phyloP scores from a whole-genome alignment of 2,797 vertebrate species.

The Falco biarmicus region DNA sequence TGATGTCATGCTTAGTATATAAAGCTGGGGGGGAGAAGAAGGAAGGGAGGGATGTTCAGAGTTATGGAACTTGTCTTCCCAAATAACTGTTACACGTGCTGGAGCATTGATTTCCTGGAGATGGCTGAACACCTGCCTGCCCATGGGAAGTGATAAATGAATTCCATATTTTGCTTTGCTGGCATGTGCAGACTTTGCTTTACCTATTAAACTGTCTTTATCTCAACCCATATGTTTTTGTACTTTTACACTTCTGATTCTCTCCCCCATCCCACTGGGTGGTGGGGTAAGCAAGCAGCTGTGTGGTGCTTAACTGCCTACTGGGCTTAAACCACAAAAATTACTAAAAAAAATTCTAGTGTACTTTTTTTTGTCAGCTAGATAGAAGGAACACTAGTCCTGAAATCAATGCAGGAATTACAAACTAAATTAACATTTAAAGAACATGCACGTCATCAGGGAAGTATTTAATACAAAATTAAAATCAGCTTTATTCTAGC shows the following conservation, averaged over 20 bases:
- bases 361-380: neutral
- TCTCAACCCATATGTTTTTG: rapidly evolving
- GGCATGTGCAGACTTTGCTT: rapidly evolving
- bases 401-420: neutral
- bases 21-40: too few relatives aligned
- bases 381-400: neutral
- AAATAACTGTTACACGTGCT: too few relatives aligned
- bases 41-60: too few relatives aligned
- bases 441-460: neutral
- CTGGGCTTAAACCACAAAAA: neutral
- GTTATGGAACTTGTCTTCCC: too few relatives aligned
- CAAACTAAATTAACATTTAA: neutral
- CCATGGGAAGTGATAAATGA: rapidly evolving
- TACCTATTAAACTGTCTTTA: neutral
- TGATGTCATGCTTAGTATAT: too few relatives aligned
- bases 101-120: too few relatives aligned
- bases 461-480: neutral
- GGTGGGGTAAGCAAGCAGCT: neutral
- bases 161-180: neutral
- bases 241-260: neutral
- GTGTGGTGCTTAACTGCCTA: neutral
- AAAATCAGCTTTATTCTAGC: neutral
- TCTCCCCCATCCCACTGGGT: too few relatives aligned
- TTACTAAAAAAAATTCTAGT: neutral
- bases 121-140: neutral